phyloP scores from a whole-genome alignment of 2,113 vertebrate genomes.

The Oostethus manadensis region DNA sequence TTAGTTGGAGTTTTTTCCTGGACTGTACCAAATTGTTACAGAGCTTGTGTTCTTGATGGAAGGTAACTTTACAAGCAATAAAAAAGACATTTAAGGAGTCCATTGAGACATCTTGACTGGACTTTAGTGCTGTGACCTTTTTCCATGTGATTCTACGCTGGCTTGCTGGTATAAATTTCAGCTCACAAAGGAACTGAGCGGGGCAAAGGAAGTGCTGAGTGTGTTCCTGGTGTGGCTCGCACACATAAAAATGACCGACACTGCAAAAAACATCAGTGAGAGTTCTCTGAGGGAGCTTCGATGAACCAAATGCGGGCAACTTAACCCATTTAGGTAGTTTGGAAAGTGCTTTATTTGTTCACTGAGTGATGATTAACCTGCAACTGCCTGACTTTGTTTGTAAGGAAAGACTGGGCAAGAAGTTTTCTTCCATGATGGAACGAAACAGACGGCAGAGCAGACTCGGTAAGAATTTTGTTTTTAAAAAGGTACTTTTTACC shows the following conservation, averaged over 20 bases:
- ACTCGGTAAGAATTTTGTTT: conserved; percentile 29
- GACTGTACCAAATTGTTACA: neutral
- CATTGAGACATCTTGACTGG: neutral
- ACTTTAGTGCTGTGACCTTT: neutral
- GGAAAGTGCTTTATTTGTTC: neutral
- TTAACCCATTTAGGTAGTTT: too few relatives aligned
- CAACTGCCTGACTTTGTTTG: neutral
- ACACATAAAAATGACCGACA: too few relatives aligned
- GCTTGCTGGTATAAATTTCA: conserved; percentile 9
- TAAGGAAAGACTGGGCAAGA: neutral
- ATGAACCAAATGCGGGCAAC: too few relatives aligned
- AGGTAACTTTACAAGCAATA: neutral
- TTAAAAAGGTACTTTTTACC: neutral
- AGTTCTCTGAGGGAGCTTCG: too few relatives aligned
- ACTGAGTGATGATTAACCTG: conserved; percentile 1
- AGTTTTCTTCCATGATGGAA: neutral
- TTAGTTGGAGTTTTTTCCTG: neutral
- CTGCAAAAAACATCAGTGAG: too few relatives aligned
- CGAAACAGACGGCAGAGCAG: neutral
- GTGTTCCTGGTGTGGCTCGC: conserved; percentile 39
- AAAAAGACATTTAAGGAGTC: neutral
- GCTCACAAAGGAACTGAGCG: conserved; percentile 36
- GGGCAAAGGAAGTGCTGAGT: conserved; percentile 57
- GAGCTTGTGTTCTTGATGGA: neutral
- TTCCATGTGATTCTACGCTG: conserved; percentile 3